A percentile compares a stretch with the other conserved stretches of the same genome.
phyloP scores from a whole-genome alignment of 2,113 vertebrate genomes.

The Butastur rufipennis region DNA sequence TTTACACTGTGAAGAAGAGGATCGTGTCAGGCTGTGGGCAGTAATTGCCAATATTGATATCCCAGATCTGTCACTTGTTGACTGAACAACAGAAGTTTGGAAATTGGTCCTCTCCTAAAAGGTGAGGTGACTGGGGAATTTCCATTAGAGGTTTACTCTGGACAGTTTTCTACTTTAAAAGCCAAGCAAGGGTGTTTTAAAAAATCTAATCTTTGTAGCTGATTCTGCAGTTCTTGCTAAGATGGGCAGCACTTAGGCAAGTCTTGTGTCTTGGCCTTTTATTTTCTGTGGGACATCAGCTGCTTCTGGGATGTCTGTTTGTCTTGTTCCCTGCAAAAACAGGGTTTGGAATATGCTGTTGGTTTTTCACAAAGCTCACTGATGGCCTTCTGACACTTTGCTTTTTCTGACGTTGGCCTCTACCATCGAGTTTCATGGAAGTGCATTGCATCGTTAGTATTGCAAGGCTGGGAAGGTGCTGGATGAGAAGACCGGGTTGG shows the following conservation, averaged over 20 bases:
- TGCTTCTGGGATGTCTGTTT: background rate
- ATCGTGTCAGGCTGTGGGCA: background rate
- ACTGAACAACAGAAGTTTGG: background rate
- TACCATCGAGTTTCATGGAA: background rate
- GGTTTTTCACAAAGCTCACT: background rate
- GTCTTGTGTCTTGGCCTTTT: background rate
- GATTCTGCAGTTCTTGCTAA: background rate
- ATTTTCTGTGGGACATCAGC: background rate
- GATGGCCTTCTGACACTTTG: background rate
- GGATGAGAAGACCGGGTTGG: background rate
- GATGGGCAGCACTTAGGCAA: background rate
- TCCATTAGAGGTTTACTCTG: background rate
- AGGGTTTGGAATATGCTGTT: background rate
- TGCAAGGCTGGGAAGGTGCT: background rate
- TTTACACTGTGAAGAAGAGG: background rate
- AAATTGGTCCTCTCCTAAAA: background rate
- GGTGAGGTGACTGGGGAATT: background rate
- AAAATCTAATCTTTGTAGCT: background rate
- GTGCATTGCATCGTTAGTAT: background rate
- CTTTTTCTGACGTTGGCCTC: background rate
- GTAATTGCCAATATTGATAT: accelerated
- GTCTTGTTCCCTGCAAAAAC: background rate
- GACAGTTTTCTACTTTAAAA: background rate
- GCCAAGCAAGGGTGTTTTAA: background rate
- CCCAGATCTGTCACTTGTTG: background rate